phyloP scores from a whole-genome alignment of 2,888 invertebrate species.

The Lasioglossum villosulum region DNA sequence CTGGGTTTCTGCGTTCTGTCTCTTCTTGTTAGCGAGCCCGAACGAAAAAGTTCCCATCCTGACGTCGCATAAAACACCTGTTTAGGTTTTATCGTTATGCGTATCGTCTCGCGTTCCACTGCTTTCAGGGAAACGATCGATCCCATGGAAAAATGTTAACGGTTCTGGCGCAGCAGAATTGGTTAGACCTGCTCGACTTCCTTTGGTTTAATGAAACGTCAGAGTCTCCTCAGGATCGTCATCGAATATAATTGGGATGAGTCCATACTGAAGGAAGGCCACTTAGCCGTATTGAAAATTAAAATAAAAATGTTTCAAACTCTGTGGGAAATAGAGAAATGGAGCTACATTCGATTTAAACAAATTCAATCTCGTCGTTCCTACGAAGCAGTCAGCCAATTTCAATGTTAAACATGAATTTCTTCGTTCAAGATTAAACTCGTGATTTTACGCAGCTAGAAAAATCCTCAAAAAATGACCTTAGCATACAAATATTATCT shows the following conservation, averaged over 20 bases:
- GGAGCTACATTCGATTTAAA: not conserved
- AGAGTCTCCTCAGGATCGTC: not conserved
- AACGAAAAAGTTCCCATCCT: not conserved
- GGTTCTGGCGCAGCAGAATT: not conserved
- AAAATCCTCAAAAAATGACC: not conserved
- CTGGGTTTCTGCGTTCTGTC: not conserved
- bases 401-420: not conserved
- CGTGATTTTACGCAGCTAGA: not conserved
- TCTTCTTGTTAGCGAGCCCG: conserved; percentile 54
- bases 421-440: not conserved
- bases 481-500: not conserved
- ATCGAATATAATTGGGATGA: not conserved
- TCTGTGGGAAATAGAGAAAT: not conserved
- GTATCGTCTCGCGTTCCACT: not conserved
- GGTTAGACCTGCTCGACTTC: not conserved
- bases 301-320: not conserved
- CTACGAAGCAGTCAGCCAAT: not conserved
- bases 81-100: conserved; percentile 1
- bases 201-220: not conserved
- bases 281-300: not conserved
- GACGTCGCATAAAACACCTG: not conserved
- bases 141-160: not conserved
- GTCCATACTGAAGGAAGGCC: not conserved
- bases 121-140: not conserved
- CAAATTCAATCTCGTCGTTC: not conserved